phyloP scores from a whole-genome alignment of 2,113 vertebrate genomes.

The Camelus dromedarius region DNA sequence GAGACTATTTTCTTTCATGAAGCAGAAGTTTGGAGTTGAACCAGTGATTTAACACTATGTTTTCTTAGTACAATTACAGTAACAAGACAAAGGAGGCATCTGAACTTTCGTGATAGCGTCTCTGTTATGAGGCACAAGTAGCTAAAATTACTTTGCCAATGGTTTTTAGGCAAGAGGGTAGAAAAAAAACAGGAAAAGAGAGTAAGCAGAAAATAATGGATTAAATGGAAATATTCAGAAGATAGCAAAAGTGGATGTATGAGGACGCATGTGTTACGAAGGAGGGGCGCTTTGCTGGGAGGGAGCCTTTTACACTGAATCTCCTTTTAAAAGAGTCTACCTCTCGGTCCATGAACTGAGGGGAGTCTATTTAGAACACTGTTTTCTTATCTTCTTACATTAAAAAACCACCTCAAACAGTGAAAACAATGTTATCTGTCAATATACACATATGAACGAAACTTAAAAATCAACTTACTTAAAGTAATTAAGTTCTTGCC shows the following conservation, averaged over 20 bases:
- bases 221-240: background rate
- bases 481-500: background rate
- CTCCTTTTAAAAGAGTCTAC: background rate
- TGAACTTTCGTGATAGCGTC: slow-evolving; percentile 12
- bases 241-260: background rate
- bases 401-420: background rate
- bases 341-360: background rate
- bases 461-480: background rate
- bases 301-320: background rate
- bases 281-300: no score
- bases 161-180: background rate
- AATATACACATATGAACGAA: background rate
- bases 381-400: background rate
- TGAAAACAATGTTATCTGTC: slow-evolving; percentile 27
- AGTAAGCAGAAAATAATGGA: background rate
- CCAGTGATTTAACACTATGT: background rate
- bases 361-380: background rate
- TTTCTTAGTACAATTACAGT: background rate
- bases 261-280: background rate
- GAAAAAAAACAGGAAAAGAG: background rate
- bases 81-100: slow-evolving; percentile 6
- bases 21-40: background rate
- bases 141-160: background rate
- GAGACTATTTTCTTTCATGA: slow-evolving; percentile 8
- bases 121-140: background rate